phyloP scores from a whole-genome alignment of 2,888 invertebrate genomes.

The Lasioglossum malachurum region DNA sequence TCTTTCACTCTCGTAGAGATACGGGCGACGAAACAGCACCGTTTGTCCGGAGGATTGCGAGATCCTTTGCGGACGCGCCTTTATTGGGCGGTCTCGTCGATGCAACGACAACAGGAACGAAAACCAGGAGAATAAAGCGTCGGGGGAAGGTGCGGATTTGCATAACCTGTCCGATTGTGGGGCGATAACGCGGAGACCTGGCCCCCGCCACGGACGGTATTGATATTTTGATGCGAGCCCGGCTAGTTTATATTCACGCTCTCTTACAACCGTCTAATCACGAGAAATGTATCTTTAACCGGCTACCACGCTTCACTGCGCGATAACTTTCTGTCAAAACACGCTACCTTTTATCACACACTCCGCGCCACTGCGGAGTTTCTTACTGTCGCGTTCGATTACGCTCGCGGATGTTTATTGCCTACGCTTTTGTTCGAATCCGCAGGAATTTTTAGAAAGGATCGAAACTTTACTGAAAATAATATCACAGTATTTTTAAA shows the following conservation, averaged over 20 bases:
- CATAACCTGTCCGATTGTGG: constrained; percentile 40
- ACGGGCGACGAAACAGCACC: neutral
- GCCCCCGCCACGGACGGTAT: neutral
- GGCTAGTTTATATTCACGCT: constrained; percentile 36
- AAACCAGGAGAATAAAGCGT: constrained; percentile 7
- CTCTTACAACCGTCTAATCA: constrained; percentile 27
- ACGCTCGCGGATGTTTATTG: neutral
- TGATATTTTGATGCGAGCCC: constrained; percentile 37
- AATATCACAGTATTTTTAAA: no score
- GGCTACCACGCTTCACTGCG: neutral
- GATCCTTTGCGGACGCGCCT: constrained; percentile 23
- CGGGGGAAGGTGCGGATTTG: constrained; percentile 28
- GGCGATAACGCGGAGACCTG: constrained; percentile 31
- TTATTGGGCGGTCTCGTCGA: constrained; percentile 24
- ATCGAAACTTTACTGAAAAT: neutral
- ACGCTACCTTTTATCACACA: neutral
- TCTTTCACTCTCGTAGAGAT: neutral
- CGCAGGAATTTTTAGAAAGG: neutral
- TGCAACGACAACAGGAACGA: constrained; percentile 15
- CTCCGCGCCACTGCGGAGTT: neutral
- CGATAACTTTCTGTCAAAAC: constrained; percentile 18
- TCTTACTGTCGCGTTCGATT: neutral
- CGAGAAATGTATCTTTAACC: constrained; percentile 35
- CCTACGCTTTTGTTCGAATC: neutral
- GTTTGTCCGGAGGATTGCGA: constrained; percentile 37